Conservation (phyloP, 2,113 vertebrate genomes). For the Sakesphorus luctuosus region DNA sequence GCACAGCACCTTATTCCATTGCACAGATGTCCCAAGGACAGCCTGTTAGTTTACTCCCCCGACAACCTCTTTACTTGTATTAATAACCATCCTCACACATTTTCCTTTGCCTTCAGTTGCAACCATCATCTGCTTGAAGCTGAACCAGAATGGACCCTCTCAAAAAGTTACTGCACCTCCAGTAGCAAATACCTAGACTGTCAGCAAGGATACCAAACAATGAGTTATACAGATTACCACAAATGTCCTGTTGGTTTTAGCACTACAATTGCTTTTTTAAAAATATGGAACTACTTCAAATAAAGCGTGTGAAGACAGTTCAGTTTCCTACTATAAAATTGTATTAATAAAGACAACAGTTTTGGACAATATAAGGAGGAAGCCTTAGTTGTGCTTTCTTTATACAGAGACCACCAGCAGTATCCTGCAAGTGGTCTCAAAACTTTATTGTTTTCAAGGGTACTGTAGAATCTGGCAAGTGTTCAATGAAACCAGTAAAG, state of each 20-base stretch:
- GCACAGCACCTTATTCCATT: fast-evolving
- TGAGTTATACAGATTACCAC: not conserved
- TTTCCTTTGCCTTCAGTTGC: not conserved
- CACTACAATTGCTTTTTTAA: not conserved
- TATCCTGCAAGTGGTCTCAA: not conserved
- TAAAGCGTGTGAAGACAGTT: not conserved
- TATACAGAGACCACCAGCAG: not conserved
- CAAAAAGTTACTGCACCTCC: not conserved
- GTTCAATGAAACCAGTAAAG: not conserved
- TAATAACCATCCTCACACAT: not conserved
- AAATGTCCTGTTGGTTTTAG: not conserved
- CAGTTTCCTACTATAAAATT: not conserved
- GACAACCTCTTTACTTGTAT: fast-evolving
- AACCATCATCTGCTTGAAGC: not conserved
- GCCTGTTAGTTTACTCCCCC: not conserved
- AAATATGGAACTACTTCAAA: not conserved
- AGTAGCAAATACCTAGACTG: not conserved
- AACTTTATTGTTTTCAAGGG: not conserved
- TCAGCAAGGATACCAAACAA: not conserved
- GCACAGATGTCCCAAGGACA: fast-evolving
- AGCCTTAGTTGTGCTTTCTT: not conserved
- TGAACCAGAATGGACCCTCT: not conserved
- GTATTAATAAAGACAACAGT: not conserved
- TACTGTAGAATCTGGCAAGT: not conserved
- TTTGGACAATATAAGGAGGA: fast-evolving